These are phyloP conservation scores for Onychomys leucogaster DNA, from an alignment of 2,797 vertebrate genomes.

Conservation along the genomic window DNA sequence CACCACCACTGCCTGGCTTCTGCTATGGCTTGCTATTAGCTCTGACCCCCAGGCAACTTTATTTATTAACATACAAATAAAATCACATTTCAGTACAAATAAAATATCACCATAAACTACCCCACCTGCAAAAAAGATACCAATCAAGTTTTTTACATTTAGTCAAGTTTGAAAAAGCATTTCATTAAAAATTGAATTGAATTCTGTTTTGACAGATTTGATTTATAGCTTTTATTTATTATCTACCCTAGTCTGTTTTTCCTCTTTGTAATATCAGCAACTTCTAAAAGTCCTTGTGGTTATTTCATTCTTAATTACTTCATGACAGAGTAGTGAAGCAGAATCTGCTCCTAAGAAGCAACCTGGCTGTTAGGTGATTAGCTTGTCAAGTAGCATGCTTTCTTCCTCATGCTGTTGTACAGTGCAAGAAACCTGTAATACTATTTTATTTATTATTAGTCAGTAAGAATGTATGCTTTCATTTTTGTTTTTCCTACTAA, in stretches of 20 bases:
- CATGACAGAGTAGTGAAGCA: constrained; percentile 34
- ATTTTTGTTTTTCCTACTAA: constrained; percentile 61
- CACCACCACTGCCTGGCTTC: too few relatives aligned
- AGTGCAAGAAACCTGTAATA: constrained; percentile 26
- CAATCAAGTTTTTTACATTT: constrained; percentile 28
- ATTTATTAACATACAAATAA: too few relatives aligned
- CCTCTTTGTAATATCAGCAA: constrained; percentile 59
- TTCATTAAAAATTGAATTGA: constrained; percentile 60
- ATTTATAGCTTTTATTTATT: constrained; percentile 71
- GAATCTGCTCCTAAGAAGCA: constrained; percentile 54
- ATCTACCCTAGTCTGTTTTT: constrained; percentile 58
- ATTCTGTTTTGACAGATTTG: constrained; percentile 65
- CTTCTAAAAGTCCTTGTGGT: constrained; percentile 45
- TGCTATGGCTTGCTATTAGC: too few relatives aligned
- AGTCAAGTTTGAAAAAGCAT: not conserved
- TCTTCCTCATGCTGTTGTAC: not conserved
- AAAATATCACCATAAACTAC: too few relatives aligned
- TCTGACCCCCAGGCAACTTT: too few relatives aligned
- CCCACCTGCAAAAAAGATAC: not conserved
- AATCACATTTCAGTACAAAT: too few relatives aligned
- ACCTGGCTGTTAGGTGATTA: constrained; percentile 44
- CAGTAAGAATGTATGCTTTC: constrained; percentile 40
- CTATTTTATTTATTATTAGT: constrained; percentile 53
- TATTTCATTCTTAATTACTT: constrained; percentile 66
- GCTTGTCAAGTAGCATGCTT: not conserved